Evolutionary conservation across 2,113 vertebrate genomes (phyloP).

Genomic region (Fregata magnificens): DNA sequence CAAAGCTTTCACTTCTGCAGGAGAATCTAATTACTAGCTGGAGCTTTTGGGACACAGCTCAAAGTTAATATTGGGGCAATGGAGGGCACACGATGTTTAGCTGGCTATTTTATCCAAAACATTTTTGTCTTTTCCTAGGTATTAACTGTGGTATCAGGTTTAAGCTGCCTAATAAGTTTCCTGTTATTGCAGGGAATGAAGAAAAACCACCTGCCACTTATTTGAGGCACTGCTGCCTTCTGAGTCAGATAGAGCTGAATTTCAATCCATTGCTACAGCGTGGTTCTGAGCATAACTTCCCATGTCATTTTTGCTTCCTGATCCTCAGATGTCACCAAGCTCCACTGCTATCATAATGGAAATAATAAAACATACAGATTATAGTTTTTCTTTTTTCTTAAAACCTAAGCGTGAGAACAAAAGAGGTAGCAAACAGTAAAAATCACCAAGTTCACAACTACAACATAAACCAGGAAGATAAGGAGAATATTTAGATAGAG

Average conservation of each 20-base stretch:
- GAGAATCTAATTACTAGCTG: not conserved
- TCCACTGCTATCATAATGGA: not conserved
- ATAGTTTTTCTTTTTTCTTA: not conserved
- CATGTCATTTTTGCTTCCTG: not conserved
- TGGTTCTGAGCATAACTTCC: not conserved
- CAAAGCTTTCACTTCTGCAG: not conserved
- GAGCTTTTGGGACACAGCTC: conserved; percentile 16
- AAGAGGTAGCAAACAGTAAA: not conserved
- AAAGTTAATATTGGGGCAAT: not conserved
- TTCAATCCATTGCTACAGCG: not conserved
- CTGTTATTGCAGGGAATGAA: not conserved
- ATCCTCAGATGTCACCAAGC: not conserved
- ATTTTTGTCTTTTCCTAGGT: not conserved
- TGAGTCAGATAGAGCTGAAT: not conserved
- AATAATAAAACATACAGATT: not conserved
- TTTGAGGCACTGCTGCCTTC: not conserved
- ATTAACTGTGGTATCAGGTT: not conserved
- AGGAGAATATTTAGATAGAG: not conserved
- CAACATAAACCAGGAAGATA: not conserved
- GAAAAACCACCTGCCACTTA: not conserved
- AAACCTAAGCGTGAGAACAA: not conserved
- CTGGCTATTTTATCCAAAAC: not conserved
- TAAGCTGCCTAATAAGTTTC: not conserved
- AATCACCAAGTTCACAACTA: not conserved
- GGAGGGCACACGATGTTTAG: not conserved